These are phyloP conservation scores for Arion vulgaris DNA, from an alignment of 1,140 invertebrate genomes.

Conservation along the genomic window DNA sequence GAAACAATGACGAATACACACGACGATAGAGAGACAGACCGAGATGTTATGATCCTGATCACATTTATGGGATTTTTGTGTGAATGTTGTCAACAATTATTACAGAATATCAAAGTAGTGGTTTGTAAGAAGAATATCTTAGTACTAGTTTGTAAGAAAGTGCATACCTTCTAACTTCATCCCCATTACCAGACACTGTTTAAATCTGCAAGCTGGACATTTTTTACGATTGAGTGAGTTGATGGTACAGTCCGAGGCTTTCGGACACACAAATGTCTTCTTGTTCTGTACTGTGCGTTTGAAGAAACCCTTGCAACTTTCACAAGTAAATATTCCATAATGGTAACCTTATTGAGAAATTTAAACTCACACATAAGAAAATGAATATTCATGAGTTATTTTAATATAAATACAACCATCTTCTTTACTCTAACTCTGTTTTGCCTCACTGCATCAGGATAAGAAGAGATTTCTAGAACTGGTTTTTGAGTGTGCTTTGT, in stretches of 20 bases:
- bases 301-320: constrained; percentile 98
- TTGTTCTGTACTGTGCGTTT: constrained; percentile 98
- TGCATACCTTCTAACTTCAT: constrained; percentile 93
- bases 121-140: too few species aligned
- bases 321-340: constrained; percentile 91
- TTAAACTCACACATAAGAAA: neutral
- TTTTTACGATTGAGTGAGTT: constrained; percentile 93
- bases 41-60: too few species aligned
- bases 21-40: too few species aligned
- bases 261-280: constrained; percentile 95
- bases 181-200: constrained; percentile 94
- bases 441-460: too few species aligned
- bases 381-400: neutral
- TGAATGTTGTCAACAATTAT: too few species aligned
- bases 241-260: constrained; percentile 91
- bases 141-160: neutral
- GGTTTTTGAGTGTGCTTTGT: too few species aligned
- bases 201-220: constrained; percentile 96
- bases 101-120: too few species aligned
- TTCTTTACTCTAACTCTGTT: too few species aligned
- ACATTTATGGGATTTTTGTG: too few species aligned
- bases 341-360: constrained; percentile 68
- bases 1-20: too few species aligned
- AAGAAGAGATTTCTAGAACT: too few species aligned
- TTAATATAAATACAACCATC: too few species aligned